These are phyloP conservation scores for Ctenomys sociabilis DNA, from an alignment of 2,113 vertebrate genomes.

Conservation along the genomic window DNA sequence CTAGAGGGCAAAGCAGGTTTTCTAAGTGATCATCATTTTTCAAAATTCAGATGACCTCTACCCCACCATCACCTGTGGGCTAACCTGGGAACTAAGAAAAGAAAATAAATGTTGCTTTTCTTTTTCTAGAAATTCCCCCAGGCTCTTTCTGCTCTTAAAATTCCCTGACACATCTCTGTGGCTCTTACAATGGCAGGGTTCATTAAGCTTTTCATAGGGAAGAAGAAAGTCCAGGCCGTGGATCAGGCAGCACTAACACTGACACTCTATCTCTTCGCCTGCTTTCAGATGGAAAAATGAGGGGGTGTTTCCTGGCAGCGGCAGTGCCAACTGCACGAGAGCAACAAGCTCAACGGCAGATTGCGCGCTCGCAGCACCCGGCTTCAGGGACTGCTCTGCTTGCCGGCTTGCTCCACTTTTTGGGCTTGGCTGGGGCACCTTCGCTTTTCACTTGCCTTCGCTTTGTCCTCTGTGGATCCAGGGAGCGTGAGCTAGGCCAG, in stretches of 20 bases:
- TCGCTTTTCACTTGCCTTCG: neutral
- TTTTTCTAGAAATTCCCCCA: neutral
- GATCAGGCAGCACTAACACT: slow-evolving; percentile 52
- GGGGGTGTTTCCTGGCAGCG: slow-evolving; percentile 68
- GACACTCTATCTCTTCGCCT: neutral
- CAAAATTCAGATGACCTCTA: neutral
- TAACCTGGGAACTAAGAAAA: neutral
- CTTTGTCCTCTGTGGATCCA: neutral
- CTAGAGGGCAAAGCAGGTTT: neutral
- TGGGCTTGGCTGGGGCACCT: neutral
- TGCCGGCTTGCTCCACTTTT: neutral
- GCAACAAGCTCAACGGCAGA: slow-evolving; percentile 63
- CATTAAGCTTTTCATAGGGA: too few species aligned
- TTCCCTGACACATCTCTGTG: neutral
- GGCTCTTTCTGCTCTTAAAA: neutral
- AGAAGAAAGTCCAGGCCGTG: neutral
- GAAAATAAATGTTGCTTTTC: neutral
- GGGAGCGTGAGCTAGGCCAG: neutral
- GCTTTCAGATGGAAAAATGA: slow-evolving; percentile 51
- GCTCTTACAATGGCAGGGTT: accelerated
- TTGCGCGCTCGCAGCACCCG: slow-evolving; percentile 6
- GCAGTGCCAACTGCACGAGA: slow-evolving; percentile 64
- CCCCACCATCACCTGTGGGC: neutral
- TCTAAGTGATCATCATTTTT: neutral
- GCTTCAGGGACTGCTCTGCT: slow-evolving; percentile 33